phyloP scores from a whole-genome alignment of 2,888 invertebrate genomes.

The Pyrgus malvae region DNA sequence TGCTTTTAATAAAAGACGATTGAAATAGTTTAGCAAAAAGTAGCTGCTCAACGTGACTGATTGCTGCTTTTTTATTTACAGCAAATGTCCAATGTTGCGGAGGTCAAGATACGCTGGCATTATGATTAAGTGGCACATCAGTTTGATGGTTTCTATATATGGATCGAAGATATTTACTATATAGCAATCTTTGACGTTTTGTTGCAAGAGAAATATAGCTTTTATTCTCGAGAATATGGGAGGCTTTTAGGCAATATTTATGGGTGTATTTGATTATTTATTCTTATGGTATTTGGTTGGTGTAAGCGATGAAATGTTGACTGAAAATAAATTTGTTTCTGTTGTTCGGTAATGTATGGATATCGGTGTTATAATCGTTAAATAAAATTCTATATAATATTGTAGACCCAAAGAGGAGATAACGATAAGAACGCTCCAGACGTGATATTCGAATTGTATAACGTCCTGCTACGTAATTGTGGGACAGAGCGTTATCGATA shows the following conservation, averaged over 20 bases:
- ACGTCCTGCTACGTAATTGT: too few relatives aligned
- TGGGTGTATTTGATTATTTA: too few relatives aligned
- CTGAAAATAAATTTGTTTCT: too few relatives aligned
- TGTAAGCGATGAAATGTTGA: not conserved
- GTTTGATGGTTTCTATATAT: slow-evolving; percentile 8
- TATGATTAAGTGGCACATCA: slow-evolving; percentile 18
- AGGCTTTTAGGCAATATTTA: slow-evolving; percentile 6
- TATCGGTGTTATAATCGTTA: too few relatives aligned
- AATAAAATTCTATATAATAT: too few relatives aligned
- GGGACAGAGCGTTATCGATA: too few relatives aligned
- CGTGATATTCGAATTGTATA: too few relatives aligned
- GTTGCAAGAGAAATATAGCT: slow-evolving; percentile 7
- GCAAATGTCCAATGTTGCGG: slow-evolving; percentile 15
- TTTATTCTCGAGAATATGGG: not conserved
- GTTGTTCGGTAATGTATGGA: too few relatives aligned
- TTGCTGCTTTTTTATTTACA: slow-evolving; percentile 17
- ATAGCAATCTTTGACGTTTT: slow-evolving; percentile 11
- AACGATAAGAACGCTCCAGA: too few relatives aligned
- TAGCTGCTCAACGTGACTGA: slow-evolving; percentile 12
- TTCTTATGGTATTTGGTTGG: too few relatives aligned
- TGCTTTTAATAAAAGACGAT: too few relatives aligned
- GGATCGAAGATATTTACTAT: slow-evolving; percentile 6
- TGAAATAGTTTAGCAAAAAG: not conserved
- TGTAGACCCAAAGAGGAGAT: too few relatives aligned
- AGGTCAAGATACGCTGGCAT: slow-evolving; percentile 16